Evolutionary conservation across 1,140 invertebrate genomes (phyloP), one percentile per base, ranked within the genome.

Genomic region (Aphaenogaster floridana): DNA sequence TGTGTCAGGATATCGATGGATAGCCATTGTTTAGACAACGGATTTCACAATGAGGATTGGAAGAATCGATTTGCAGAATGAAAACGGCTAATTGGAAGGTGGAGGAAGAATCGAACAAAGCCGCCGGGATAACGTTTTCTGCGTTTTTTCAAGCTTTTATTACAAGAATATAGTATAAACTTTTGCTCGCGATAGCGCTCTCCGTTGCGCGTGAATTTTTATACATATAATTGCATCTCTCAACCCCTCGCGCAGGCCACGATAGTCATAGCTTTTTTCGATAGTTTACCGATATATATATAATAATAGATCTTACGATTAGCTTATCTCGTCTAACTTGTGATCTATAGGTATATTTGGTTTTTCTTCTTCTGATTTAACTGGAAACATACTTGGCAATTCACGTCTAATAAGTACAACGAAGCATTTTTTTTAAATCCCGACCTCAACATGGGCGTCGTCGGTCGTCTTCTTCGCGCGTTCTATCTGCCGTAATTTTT

Each of bases 111-210:
- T 78, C 57, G 71, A 77, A 28, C 28, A 50, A 39, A 61, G 15
- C 34, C n/a, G 8, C 11, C 39, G 59, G 39, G 11, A 54, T 28
- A 86, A 42, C 48, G 21, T 68, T 61, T 48, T 81, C 15, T 81
- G 36, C 64, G 17, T 86, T 86, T 86, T 86, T 88, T 94, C 91
- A 91, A 88, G 81, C 83, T 95, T 95, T 95, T 95, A 95, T 95
- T 95, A 95, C 92, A 95, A 95, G 92, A 95, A 95, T 95, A 95
- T 94, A 95, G 94, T 95, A 95, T 95, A 95, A 95, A 95, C 92
- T 94, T 94, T 95, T 89, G 88, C 77, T 91, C 89, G 66, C 66
- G 83, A 85, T 88, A 87, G 79, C 88, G 85, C 86, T 77, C 69
- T 86, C 13, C 45, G 17, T 90, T 74, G 78, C 90, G 89, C 89